Evolutionary conservation across 2,797 vertebrate genomes (phyloP).

Genomic region (Scyliorhinus canicula): DNA sequence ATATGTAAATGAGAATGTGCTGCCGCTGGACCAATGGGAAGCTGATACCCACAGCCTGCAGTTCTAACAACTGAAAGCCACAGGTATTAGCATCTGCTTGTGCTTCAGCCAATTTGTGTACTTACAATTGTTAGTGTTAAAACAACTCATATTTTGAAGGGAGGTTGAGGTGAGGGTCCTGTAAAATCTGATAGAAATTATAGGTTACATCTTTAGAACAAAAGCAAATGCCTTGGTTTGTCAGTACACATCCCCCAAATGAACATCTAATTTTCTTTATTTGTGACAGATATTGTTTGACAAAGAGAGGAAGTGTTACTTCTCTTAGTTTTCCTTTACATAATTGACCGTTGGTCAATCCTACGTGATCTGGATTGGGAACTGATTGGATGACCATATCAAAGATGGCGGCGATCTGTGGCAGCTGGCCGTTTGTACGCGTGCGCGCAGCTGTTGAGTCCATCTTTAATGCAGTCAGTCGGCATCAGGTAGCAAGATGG

Average conservation of each 20-base stretch:
- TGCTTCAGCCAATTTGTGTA: background rate
- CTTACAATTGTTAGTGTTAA: background rate
- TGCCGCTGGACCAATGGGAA: background rate
- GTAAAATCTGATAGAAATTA: background rate
- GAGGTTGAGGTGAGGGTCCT: background rate
- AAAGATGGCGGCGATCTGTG: background rate
- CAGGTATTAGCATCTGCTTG: background rate
- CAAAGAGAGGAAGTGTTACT: background rate
- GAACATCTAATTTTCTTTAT: background rate
- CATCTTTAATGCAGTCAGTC: background rate
- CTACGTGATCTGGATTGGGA: background rate
- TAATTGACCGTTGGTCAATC: background rate
- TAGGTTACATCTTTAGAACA: background rate
- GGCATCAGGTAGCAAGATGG: conserved; percentile 58
- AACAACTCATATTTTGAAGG: background rate
- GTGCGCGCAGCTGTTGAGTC: background rate
- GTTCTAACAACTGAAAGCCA: background rate
- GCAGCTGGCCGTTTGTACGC: background rate
- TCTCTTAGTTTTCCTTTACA: background rate
- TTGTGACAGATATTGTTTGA: background rate
- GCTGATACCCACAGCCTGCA: background rate
- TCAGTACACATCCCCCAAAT: background rate
- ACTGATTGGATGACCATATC: background rate
- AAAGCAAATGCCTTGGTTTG: background rate
- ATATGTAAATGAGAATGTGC: background rate